Percentiles rank a stretch among this genome's conserved stretches.
Evolutionary conservation across 2,888 invertebrate species (phyloP).

Genomic region (Sepioteuthis lessoniana): DNA sequence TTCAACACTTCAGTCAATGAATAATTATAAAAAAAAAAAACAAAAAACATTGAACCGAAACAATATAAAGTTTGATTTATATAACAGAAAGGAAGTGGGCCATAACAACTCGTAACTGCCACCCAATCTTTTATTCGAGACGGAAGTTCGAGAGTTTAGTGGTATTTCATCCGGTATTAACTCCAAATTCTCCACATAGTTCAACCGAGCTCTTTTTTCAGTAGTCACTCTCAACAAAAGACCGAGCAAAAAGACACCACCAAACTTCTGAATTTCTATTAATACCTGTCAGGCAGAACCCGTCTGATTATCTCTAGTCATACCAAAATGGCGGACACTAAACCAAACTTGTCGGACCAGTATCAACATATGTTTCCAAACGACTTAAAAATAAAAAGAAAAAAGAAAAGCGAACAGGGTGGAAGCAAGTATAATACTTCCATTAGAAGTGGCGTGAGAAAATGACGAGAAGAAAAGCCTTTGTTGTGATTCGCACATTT

Average conservation of each 20-base stretch:
- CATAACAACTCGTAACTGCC: neutral
- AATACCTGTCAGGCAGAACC: neutral
- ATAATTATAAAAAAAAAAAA: neutral
- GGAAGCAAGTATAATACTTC: neutral
- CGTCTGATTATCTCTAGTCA: neutral
- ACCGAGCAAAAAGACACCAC: neutral
- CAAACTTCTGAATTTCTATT: neutral
- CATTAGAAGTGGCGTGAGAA: conserved; percentile 18
- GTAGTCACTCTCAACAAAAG: neutral
- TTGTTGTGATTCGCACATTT: neutral
- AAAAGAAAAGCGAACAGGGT: neutral
- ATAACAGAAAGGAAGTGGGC: neutral
- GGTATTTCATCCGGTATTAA: neutral
- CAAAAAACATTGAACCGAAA: neutral
- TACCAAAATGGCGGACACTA: neutral
- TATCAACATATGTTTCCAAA: neutral
- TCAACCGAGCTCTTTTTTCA: neutral
- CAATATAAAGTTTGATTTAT: neutral
- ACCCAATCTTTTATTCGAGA: neutral
- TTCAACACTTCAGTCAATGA: neutral
- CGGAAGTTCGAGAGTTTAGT: neutral
- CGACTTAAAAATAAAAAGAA: too few relatives aligned
- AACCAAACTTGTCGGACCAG: neutral
- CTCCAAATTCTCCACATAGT: neutral
- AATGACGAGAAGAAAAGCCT: neutral